phyloP scores from a whole-genome alignment of 2,113 vertebrate species.

The Onychostruthus taczanowskii region DNA sequence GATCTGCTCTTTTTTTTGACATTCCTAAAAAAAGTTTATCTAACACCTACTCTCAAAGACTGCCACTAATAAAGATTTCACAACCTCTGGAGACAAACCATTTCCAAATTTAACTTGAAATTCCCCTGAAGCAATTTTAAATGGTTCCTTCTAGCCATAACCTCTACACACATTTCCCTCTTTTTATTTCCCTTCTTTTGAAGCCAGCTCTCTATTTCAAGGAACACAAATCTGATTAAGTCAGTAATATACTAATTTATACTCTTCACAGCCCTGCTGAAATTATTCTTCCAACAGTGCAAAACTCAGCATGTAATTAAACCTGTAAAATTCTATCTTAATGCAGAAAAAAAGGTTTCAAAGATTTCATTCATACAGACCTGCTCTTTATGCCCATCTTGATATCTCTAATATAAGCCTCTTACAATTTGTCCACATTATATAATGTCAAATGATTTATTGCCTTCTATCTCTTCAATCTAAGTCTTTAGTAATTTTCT shows the following conservation, averaged over 20 bases:
- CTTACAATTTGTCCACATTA: not conserved
- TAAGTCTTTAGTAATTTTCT: not conserved
- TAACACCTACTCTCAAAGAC: not conserved
- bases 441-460: not conserved
- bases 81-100: not conserved
- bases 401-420: not conserved
- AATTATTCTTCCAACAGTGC: constrained; percentile 14
- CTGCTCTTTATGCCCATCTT: not conserved
- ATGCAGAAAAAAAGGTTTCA: not conserved
- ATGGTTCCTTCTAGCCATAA: not conserved
- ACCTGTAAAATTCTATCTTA: not conserved
- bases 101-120: not conserved
- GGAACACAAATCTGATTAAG: not conserved
- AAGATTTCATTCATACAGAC: not conserved
- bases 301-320: constrained; percentile 43
- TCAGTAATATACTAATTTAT: constrained; percentile 20
- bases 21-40: not conserved
- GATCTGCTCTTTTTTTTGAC: not conserved
- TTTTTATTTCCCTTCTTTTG: not conserved
- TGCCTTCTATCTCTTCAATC: not conserved
- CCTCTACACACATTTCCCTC: not conserved
- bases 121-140: not conserved
- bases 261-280: not conserved
- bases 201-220: not conserved
- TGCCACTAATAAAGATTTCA: not conserved